Evolutionary conservation across 35 echinoderm and acorn worm genomes (phyloP).

Genomic region (Stichopus chloronotus): DNA sequence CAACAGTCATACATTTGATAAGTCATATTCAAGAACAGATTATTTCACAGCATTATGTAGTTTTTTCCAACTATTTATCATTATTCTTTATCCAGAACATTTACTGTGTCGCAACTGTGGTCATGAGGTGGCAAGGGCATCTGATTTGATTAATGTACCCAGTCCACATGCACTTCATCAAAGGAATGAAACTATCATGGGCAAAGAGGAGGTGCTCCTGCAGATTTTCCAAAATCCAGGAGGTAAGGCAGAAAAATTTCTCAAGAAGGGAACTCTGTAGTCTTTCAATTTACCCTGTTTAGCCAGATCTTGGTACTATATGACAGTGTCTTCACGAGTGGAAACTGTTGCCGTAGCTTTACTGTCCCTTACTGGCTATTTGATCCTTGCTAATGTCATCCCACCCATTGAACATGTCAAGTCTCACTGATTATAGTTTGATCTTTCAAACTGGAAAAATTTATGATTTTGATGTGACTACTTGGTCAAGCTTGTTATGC

Average conservation of each 20-base stretch:
- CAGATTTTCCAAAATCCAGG: conserved; percentile 85
- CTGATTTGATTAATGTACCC: conserved; percentile 70
- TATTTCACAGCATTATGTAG: too few species aligned
- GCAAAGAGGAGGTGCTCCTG: conserved; percentile 69
- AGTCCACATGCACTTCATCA: conserved; percentile 66
- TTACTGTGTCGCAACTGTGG: conserved; percentile 90
- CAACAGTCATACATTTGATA: too few species aligned
- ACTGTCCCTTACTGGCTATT: background rate
- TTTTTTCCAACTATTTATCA: too few species aligned
- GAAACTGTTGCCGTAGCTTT: background rate
- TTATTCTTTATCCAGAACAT: conserved; percentile 54
- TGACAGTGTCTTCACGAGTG: background rate
- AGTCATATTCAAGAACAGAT: too few species aligned
- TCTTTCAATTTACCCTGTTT: too few species aligned
- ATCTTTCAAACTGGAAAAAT: too few species aligned
- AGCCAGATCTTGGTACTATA: background rate
- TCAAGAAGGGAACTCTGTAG: background rate
- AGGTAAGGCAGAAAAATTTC: conserved; percentile 47
- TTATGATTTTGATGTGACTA: too few species aligned
- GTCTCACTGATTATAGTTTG: background rate
- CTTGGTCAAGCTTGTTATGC: too few species aligned
- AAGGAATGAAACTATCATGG: conserved; percentile 89
- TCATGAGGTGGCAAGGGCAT: conserved; percentile 80
- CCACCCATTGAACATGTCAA: background rate
- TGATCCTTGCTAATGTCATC: background rate